Conservation (phyloP, 2,113 vertebrate species). For the Carassius auratus region DNA sequence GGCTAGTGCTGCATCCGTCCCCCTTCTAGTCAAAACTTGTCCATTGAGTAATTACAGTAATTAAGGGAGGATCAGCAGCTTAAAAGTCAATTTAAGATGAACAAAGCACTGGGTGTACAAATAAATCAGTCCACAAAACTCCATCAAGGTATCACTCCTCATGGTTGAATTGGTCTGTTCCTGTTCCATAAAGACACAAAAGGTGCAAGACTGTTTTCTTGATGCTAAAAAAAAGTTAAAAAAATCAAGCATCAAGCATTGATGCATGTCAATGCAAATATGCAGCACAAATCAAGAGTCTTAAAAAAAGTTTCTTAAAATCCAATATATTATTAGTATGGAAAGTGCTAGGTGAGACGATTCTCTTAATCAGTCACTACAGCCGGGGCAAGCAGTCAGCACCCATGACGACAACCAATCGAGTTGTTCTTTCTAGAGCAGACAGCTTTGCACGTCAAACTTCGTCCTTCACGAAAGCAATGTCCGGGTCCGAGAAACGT, state of each 20-base stretch:
- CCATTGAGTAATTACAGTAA: background rate
- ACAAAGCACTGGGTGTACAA: background rate
- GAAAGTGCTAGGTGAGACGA: constrained; percentile 76
- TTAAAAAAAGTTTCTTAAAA: constrained; percentile 48
- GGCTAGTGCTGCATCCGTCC: constrained; percentile 69
- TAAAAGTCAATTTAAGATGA: background rate
- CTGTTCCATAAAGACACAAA: constrained; percentile 51
- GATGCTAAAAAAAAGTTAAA: constrained; percentile 60
- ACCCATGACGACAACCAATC: background rate
- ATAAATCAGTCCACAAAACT: background rate
- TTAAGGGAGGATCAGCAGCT: constrained; percentile 4
- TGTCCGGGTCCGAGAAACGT: constrained; percentile 87
- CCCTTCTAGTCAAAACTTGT: constrained; percentile 22
- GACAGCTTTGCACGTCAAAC: constrained; percentile 52
- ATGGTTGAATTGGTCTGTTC: background rate
- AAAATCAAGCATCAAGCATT: constrained; percentile 45
- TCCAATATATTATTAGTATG: constrained; percentile 68
- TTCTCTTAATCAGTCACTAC: constrained; percentile 15
- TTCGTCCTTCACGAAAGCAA: constrained; percentile 64
- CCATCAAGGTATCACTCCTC: background rate
- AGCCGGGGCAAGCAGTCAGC: background rate
- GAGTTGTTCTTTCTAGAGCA: background rate
- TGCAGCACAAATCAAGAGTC: constrained; percentile 44
- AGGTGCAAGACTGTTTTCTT: constrained; percentile 67
- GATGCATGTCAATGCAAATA: constrained; percentile 44